Evolutionary conservation across 2,113 vertebrate genomes (phyloP).

Genomic region (Heliornis fulica): DNA sequence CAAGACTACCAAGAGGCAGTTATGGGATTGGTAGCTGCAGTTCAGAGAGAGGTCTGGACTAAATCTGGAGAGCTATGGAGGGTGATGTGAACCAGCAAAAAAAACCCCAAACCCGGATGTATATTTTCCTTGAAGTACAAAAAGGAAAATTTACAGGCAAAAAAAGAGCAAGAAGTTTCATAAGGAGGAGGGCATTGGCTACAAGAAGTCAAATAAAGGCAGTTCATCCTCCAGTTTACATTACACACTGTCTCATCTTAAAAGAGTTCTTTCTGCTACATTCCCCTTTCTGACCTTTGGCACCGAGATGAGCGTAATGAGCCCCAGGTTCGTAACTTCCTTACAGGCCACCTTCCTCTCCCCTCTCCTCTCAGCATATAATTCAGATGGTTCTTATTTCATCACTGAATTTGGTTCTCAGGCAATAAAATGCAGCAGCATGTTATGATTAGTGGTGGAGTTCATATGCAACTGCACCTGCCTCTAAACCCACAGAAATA

Average conservation of each 20-base stretch:
- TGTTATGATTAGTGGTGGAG: not conserved
- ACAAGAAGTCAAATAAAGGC: not conserved
- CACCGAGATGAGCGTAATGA: rapidly evolving
- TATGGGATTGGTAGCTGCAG: not conserved
- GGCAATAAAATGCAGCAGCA: not conserved
- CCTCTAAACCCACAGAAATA: not conserved
- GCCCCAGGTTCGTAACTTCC: not conserved
- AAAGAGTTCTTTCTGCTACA: not conserved
- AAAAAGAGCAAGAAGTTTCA: not conserved
- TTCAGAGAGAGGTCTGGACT: not conserved
- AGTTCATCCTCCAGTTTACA: not conserved
- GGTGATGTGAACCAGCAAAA: not conserved
- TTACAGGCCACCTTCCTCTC: not conserved
- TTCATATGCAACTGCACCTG: not conserved
- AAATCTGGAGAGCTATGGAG: not conserved
- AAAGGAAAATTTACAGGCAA: not conserved
- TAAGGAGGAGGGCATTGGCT: not conserved
- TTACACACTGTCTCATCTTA: not conserved
- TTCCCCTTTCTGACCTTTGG: not conserved
- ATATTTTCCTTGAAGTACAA: not conserved
- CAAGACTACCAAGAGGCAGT: not conserved
- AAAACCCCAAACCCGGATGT: not conserved
- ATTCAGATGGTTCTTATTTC: not conserved
- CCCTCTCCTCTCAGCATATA: not conserved
- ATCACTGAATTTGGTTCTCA: not conserved